These are phyloP conservation scores for Lagodon rhomboides DNA, from an alignment of 2,797 vertebrate genomes.

Conservation along the genomic window DNA sequence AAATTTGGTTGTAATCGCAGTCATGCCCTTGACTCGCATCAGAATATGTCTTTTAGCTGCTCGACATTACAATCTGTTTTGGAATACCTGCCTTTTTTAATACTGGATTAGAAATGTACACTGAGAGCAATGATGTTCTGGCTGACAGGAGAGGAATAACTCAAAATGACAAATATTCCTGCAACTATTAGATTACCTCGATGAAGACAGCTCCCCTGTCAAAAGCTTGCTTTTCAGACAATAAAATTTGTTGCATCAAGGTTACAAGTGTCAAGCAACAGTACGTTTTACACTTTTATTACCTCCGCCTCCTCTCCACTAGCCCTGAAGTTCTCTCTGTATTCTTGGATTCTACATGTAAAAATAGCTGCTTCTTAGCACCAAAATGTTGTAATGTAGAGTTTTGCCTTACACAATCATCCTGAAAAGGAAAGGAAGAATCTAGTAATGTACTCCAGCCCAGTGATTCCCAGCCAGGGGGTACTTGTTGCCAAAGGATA, in stretches of 20 bases:
- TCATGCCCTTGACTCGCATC: neutral
- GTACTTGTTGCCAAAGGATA: neutral
- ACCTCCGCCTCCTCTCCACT: neutral
- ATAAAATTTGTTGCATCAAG: conserved; percentile 16
- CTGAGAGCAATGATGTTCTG: neutral
- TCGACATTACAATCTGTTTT: neutral
- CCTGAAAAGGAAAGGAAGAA: neutral
- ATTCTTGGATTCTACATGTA: neutral
- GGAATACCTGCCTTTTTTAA: neutral
- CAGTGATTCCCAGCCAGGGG: neutral
- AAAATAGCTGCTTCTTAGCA: neutral
- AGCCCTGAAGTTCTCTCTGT: neutral
- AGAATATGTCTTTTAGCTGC: neutral
- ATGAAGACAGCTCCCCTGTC: conserved; percentile 27
- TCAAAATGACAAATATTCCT: conserved; percentile 22
- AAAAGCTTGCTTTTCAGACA: conserved; percentile 11
- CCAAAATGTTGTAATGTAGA: neutral
- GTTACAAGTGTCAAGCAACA: neutral
- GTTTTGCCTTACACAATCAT: no score
- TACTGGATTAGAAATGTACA: conserved; percentile 8
- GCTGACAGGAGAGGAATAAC: conserved; percentile 18
- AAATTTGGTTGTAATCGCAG: neutral
- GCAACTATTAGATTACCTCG: conserved; percentile 13
- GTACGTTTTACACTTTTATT: neutral
- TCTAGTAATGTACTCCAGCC: neutral